phyloP scores from a whole-genome alignment of 2,888 invertebrate genomes.

The Catocala sponsa region DNA sequence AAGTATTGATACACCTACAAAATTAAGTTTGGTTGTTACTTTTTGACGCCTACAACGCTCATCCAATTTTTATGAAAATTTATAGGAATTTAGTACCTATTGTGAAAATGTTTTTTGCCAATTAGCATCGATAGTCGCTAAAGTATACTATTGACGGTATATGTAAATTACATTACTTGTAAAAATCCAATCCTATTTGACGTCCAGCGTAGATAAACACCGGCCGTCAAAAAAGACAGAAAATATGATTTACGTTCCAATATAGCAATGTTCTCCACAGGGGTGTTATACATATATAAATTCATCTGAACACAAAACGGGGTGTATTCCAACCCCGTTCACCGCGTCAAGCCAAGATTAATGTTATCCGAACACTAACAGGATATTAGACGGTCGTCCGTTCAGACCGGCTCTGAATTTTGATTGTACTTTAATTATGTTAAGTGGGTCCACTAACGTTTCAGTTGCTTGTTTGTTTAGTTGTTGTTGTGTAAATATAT shows the following conservation, averaged over 20 bases:
- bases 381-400: conserved; percentile 58
- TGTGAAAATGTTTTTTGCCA: no score
- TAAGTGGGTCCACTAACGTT: conserved; percentile 33
- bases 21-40: no score
- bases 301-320: conserved; percentile 16
- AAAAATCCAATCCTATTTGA: no score
- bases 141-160: no score
- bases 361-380: conserved; percentile 58
- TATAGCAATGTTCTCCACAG: neutral
- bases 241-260: conserved; percentile 15
- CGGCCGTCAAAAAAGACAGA: neutral
- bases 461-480: conserved; percentile 1
- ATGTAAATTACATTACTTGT: no score
- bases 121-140: no score
- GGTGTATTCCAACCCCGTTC: conserved; percentile 31
- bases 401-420: conserved; percentile 42
- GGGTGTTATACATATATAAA: conserved; percentile 2
- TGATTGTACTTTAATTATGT: conserved; percentile 51
- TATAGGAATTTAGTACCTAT: no score
- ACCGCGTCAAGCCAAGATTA: conserved; percentile 54
- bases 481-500: neutral
- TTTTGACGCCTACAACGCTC: no score
- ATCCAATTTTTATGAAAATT: no score
- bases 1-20: no score
- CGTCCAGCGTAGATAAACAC: no score